Evolutionary conservation across 1,140 invertebrate genomes (phyloP).

Genomic region (Drosophila bocqueti): DNA sequence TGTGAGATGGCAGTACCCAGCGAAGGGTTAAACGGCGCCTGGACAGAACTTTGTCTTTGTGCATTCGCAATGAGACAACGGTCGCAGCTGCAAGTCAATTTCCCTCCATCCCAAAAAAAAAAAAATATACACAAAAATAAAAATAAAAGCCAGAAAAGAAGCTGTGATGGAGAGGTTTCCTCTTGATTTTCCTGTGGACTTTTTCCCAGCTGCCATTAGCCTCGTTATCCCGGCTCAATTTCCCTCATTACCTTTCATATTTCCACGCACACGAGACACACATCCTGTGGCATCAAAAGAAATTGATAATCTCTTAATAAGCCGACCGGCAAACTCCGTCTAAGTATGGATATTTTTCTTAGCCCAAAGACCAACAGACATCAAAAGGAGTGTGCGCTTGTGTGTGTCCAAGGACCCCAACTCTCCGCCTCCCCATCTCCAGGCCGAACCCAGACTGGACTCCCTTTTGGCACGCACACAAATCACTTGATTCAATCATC

Average conservation of each 20-base stretch:
- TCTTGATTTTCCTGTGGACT: not conserved
- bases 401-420: not conserved
- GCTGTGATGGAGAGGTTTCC: conserved; percentile 21
- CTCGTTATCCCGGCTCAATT: conserved; percentile 50
- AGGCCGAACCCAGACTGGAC: not conserved
- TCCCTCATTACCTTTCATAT: conserved; percentile 32
- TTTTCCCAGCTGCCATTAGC: conserved; percentile 26
- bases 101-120: not conserved
- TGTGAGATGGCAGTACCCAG: not conserved
- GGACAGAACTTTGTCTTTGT: conserved; percentile 54
- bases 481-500: conserved; percentile 85
- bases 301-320: conserved; percentile 82
- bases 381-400: conserved; percentile 51
- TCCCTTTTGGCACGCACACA: conserved; percentile 75
- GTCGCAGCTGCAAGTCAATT: conserved; percentile 41
- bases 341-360: conserved; percentile 29
- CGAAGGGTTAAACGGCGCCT: conserved; percentile 23
- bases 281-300: conserved; percentile 71
- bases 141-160: not conserved
- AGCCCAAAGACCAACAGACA: conserved; percentile 71
- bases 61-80: conserved; percentile 57
- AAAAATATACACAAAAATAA: conserved; percentile 3
- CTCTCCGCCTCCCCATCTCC: conserved; percentile 1
- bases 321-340: conserved; percentile 56
- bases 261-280: conserved; percentile 10